phyloP scores from a whole-genome alignment of 1,140 invertebrate species.

The Vollenhovia emeryi region DNA sequence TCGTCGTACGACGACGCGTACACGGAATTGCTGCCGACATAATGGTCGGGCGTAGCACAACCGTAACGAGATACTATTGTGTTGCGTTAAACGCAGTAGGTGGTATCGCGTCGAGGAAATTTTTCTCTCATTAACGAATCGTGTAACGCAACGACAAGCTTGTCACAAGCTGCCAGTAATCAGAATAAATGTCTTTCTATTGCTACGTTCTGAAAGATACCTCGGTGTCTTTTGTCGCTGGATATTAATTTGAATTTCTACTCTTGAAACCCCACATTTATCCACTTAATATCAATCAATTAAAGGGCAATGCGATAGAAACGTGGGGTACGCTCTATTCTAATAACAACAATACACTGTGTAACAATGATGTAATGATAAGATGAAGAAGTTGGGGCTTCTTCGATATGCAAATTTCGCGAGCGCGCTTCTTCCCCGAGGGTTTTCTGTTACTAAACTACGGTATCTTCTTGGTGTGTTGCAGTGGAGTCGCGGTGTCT shows the following conservation, averaged over 20 bases:
- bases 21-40: not conserved
- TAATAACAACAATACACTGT: not conserved
- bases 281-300: not conserved
- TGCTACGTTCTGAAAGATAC: not conserved
- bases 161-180: not conserved
- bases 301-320: not conserved
- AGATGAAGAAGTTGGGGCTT: not conserved
- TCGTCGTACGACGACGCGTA: not conserved
- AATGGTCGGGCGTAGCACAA: not conserved
- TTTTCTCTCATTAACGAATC: conserved; percentile 1
- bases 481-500: conserved; percentile 90
- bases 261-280: not conserved
- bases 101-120: not conserved
- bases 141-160: not conserved
- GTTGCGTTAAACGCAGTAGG: not conserved
- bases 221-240: not conserved
- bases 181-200: not conserved
- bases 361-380: not conserved
- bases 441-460: not conserved
- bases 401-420: not conserved
- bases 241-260: not conserved
- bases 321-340: not conserved
- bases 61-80: not conserved
- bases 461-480: conserved; percentile 69
- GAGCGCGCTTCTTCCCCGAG: not conserved